Percentiles rank a stretch among this genome's conserved stretches.
Conservation (phyloP, 2,797 vertebrate genomes). For the Gadopsis marmoratus region DNA sequence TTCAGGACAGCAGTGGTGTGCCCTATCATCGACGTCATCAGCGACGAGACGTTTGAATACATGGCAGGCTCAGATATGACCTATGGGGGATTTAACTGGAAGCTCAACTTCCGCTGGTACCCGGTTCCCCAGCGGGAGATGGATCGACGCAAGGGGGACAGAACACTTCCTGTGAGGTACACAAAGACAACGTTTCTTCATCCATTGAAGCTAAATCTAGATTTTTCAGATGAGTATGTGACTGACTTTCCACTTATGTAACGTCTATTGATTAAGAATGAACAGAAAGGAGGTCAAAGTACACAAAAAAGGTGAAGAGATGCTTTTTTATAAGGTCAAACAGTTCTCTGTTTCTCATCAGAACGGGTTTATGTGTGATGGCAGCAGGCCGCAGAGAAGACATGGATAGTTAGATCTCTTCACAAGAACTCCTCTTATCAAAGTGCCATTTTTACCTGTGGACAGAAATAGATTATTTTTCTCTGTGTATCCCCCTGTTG, state of each 20-base stretch:
- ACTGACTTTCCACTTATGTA: not conserved
- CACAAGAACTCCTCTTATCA: conserved; percentile 5
- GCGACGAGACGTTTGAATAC: conserved; percentile 98
- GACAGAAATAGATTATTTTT: conserved; percentile 59
- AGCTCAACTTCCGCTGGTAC: conserved; percentile 98
- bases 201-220: conserved; percentile 7
- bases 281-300: conserved; percentile 11
- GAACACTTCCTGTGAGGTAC: conserved; percentile 94
- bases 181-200: conserved; percentile 1
- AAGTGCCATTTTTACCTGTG: conserved; percentile 55
- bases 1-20: conserved; percentile 81
- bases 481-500: conserved; percentile 37
- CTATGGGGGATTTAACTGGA: conserved; percentile 98
- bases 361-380: conserved; percentile 21
- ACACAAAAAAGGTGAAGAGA: not conserved
- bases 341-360: conserved; percentile 13
- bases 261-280: conserved; percentile 24
- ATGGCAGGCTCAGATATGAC: conserved; percentile 99
- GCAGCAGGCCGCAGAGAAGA: conserved; percentile 20
- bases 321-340: not conserved
- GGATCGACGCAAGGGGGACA: conserved; percentile 97
- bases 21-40: conserved; percentile 89
- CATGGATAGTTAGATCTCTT: conserved; percentile 17
- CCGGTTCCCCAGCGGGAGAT: conserved; percentile 98
- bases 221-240: not conserved